phyloP scores from a whole-genome alignment of 2,113 vertebrate genomes.

The Hemibagrus wyckioides region DNA sequence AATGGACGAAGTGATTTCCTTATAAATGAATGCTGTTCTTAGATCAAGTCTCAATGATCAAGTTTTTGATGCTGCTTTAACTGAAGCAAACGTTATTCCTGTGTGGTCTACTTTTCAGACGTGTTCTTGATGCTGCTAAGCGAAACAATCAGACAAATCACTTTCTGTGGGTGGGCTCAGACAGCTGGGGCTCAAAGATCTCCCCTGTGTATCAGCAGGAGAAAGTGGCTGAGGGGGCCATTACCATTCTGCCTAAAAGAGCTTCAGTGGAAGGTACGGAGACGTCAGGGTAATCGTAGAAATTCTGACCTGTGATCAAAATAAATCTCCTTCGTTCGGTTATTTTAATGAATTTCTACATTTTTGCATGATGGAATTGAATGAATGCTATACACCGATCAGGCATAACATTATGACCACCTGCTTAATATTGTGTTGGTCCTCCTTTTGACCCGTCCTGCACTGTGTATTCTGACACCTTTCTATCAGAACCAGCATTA shows the following conservation, averaged over 20 bases:
- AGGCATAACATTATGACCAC: no score
- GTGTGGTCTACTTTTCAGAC: slow-evolving; percentile 66
- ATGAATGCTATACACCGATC: no score
- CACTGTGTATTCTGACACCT: no score
- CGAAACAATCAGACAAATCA: slow-evolving; percentile 91
- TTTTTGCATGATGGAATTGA: background rate
- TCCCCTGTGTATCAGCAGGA: slow-evolving; percentile 90
- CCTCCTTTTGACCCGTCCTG: no score
- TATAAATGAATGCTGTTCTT: background rate
- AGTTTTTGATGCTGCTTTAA: background rate
- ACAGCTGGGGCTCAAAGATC: slow-evolving; percentile 98
- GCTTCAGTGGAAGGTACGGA: slow-evolving; percentile 91
- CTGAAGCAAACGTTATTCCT: background rate
- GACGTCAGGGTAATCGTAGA: background rate
- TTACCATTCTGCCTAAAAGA: slow-evolving; percentile 95
- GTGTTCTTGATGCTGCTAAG: slow-evolving; percentile 88
- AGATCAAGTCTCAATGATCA: no score
- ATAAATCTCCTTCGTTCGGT: background rate
- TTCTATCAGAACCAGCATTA: no score
- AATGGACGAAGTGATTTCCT: background rate
- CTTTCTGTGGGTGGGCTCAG: slow-evolving; percentile 98
- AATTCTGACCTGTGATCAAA: background rate
- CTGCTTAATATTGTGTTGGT: no score
- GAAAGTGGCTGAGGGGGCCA: slow-evolving; percentile 86
- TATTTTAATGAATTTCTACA: background rate